Percentiles rank a stretch among this genome's conserved stretches.
Conservation (phyloP, 2,113 vertebrate species). For the Entelurus aequoreus region DNA sequence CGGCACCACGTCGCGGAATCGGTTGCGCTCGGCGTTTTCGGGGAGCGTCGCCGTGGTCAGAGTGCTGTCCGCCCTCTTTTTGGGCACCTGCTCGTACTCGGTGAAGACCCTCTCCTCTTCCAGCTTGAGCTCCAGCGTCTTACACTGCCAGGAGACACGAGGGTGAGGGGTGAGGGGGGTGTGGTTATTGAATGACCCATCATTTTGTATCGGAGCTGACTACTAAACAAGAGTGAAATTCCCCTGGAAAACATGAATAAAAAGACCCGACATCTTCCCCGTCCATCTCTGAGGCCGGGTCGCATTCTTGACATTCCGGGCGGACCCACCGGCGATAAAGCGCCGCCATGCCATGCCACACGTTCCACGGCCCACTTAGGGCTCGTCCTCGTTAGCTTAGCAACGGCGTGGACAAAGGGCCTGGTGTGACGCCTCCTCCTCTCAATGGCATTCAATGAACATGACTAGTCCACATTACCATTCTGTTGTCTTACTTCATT, state of each 20-base stretch:
- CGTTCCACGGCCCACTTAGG: constrained; percentile 65
- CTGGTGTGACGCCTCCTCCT: constrained; percentile 38
- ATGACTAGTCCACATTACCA: not conserved
- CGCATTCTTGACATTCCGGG: constrained; percentile 51
- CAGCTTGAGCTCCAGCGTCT: constrained; percentile 81
- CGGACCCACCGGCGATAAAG: constrained; percentile 57
- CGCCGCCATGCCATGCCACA: constrained; percentile 60
- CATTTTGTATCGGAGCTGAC: constrained; percentile 10
- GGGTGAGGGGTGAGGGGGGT: not conserved
- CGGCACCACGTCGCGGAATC: constrained; percentile 84
- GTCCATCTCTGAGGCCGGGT: too few relatives aligned
- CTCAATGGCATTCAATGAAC: constrained; percentile 14
- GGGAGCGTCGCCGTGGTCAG: constrained; percentile 81
- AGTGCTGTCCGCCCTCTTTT: constrained; percentile 80
- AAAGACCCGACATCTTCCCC: too few relatives aligned
- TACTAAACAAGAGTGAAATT: too few relatives aligned
- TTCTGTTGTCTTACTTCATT: too few relatives aligned
- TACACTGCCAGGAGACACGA: constrained; percentile 72
- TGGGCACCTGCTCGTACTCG: constrained; percentile 89
- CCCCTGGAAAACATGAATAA: too few relatives aligned
- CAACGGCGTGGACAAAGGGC: constrained; percentile 52
- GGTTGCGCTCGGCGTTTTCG: constrained; percentile 87
- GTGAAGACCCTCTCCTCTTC: constrained; percentile 91
- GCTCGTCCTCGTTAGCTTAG: constrained; percentile 57
- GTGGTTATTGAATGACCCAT: constrained; percentile 14